Percentiles rank a stretch among this genome's conserved stretches.
Conservation (phyloP, 2,113 vertebrate species). For the Edolisoma coerulescens region DNA sequence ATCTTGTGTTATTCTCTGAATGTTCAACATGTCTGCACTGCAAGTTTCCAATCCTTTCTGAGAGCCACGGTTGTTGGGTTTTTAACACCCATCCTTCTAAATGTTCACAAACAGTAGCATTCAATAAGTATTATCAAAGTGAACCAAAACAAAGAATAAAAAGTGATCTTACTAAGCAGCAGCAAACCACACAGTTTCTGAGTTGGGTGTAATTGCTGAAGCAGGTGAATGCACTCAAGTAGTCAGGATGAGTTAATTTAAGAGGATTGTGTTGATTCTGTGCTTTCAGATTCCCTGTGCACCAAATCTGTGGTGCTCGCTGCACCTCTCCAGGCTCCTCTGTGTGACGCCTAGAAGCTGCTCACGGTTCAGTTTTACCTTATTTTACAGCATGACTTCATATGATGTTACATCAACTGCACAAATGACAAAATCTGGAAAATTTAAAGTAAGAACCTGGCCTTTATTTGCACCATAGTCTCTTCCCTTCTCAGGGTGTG, state of each 20-base stretch:
- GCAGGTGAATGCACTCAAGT: not conserved
- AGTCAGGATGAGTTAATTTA: not conserved
- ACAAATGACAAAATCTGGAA: not conserved
- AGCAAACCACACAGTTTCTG: not conserved
- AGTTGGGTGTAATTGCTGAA: not conserved
- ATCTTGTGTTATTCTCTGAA: not conserved
- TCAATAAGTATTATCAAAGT: not conserved
- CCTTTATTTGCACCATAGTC: not conserved
- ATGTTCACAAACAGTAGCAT: not conserved
- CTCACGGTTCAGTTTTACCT: not conserved
- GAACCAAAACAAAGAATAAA: not conserved
- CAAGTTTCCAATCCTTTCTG: not conserved
- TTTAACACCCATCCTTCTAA: not conserved
- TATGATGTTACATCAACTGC: not conserved
- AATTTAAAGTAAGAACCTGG: not conserved
- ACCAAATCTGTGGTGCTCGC: not conserved
- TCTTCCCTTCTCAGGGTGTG: not conserved
- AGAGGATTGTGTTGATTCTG: not conserved
- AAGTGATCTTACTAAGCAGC: not conserved
- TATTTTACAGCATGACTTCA: not conserved
- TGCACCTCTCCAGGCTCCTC: not conserved
- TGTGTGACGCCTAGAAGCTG: fast-evolving
- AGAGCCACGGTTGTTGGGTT: fast-evolving
- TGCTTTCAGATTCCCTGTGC: not conserved
- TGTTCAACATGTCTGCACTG: not conserved